Evolutionary conservation across 64 coral and sea anemone genomes (phyloP), one percentile per base, ranked within the genome.

Genomic region (Trachythela sp.): DNA sequence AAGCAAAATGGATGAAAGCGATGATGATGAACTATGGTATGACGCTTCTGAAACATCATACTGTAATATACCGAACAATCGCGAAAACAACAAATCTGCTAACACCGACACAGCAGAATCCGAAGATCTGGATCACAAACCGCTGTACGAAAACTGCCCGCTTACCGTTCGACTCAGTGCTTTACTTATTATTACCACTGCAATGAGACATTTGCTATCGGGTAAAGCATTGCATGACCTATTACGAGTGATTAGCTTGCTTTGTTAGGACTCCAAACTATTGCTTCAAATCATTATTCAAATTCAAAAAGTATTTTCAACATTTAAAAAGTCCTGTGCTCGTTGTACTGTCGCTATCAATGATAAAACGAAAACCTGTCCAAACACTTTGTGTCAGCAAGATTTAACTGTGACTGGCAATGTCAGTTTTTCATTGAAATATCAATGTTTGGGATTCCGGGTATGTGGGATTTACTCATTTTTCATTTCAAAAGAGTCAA

Each of bases 121-220:
- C 15, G 48, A 49, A 15, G 48, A 6, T 49, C 6, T 49, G 48
- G 48, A n/a, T n/a, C n/a, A n/a, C n/a, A n/a, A n/a, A n/a, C n/a
- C n/a, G n/a, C n/a, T 83, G 1, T 89, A 77, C 88, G 20, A 89
- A 1, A 40, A 40, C 39, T 83, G 13, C 14, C 45, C 71, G 24
- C 17, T 89, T 43, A 89, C 88, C 2, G 42, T 89, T 13, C 39
- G 40, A 2, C 20, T 77, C 8, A 89, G 88, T 49, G 33, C 54
- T 11, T 24, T 89, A 27, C 71, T 89, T 5, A 89, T 89, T n/a
- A 80, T 48, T 38, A 89, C 64, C 24, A 77, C 42, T 14, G 40
- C 64, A 9, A 52, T 83, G 0, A 41, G 70, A 29, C 88, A 89
- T 80, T 43, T 29, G 32, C 51, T 89, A 35, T 29, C 40, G 8